Evolutionary conservation across 1,140 invertebrate genomes (phyloP).

Genomic region (Drosophila auraria): DNA sequence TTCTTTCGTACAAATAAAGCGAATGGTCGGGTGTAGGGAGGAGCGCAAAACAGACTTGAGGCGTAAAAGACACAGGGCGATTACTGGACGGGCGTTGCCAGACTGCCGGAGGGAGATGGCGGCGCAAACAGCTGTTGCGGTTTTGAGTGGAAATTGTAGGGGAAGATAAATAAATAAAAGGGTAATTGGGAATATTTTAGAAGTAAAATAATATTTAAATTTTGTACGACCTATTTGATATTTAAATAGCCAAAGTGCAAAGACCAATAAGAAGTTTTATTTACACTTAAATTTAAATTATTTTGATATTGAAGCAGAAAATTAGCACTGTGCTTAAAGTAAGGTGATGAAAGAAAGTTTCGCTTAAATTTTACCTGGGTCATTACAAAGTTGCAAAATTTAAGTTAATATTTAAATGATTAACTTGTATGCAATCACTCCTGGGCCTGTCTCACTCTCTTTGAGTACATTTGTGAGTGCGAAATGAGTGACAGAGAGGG

Average conservation of each 20-base stretch:
- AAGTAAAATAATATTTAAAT: too few species aligned
- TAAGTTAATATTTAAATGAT: neutral
- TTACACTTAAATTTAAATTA: neutral
- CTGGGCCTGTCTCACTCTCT: neutral
- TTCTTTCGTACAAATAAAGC: conserved; percentile 70
- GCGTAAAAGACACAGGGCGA: conserved; percentile 37
- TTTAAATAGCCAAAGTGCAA: neutral
- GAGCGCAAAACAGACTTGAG: conserved; percentile 51
- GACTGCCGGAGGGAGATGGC: conserved; percentile 12
- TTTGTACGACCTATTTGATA: too few species aligned
- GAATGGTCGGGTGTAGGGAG: conserved; percentile 50
- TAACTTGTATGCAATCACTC: neutral
- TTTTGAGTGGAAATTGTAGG: conserved; percentile 6
- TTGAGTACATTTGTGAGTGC: neutral
- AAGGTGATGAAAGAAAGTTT: neutral
- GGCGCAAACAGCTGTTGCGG: conserved; percentile 28
- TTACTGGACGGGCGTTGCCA: conserved; percentile 58
- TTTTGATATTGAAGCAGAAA: neutral
- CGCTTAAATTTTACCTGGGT: too few species aligned
- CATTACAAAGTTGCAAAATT: neutral
- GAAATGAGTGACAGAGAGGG: neutral
- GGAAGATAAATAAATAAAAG: neutral
- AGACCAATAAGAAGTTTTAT: neutral
- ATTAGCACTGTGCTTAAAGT: neutral
- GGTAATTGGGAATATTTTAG: too few species aligned